Percentiles rank a stretch among this genome's conserved stretches.
These are phyloP conservation scores for Zaprionus bogoriensis DNA, from an alignment of 2,888 invertebrate species.

Conservation along the genomic window DNA sequence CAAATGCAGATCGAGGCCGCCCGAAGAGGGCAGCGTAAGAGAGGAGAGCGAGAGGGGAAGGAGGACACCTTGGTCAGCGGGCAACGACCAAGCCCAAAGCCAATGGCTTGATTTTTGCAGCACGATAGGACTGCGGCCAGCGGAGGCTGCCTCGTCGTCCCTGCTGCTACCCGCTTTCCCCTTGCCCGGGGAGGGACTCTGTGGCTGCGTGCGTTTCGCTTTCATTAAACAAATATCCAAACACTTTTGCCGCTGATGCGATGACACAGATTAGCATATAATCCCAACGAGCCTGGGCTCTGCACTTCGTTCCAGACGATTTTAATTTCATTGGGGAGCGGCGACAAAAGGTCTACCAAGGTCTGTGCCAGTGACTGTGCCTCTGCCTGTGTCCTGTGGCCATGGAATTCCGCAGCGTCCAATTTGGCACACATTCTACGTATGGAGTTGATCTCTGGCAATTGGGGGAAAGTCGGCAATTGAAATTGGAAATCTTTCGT, in stretches of 20 bases:
- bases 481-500: conserved; percentile 28
- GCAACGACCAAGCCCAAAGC: conserved; percentile 53
- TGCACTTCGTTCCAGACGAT: conserved; percentile 23
- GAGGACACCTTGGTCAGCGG: conserved; percentile 34
- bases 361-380: background rate
- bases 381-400: conserved; percentile 4
- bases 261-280: conserved; percentile 65
- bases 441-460: conserved; percentile 3
- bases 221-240: conserved; percentile 78
- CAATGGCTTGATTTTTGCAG: conserved; percentile 69
- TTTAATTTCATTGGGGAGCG: conserved; percentile 43
- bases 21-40: conserved; percentile 13
- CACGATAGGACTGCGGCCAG: conserved; percentile 55
- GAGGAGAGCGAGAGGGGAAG: background rate
- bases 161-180: conserved; percentile 1
- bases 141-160: conserved; percentile 1
- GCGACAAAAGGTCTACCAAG: conserved; percentile 70
- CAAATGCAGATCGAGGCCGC: conserved; percentile 49
- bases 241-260: conserved; percentile 75
- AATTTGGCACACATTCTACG: conserved; percentile 34
- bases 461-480: conserved; percentile 48
- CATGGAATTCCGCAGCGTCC: conserved; percentile 9
- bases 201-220: conserved; percentile 64
- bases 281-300: conserved; percentile 38
- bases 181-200: background rate